These are phyloP conservation scores for Plagiodera versicolora DNA, from an alignment of 2,888 invertebrate species.

Conservation along the genomic window DNA sequence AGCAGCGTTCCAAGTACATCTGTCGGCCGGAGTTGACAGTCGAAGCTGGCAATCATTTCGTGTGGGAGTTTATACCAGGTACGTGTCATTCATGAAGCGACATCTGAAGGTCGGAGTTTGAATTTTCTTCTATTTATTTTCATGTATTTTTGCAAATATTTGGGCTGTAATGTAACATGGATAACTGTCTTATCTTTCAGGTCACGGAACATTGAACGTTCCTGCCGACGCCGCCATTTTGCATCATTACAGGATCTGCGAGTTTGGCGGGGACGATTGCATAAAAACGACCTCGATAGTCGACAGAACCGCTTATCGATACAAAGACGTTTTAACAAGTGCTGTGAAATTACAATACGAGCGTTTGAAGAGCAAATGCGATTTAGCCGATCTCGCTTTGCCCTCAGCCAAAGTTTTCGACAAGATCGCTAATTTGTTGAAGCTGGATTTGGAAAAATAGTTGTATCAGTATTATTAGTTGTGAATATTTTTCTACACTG, in stretches of 20 bases:
- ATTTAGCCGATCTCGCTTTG: constrained; percentile 55
- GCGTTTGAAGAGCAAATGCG: constrained; percentile 58
- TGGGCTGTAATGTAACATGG: no score
- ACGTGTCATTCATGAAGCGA: no score
- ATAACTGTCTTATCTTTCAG: background rate
- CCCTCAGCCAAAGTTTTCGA: constrained; percentile 43
- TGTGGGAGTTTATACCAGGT: constrained; percentile 88
- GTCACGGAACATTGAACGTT: constrained; percentile 75
- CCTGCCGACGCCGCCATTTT: constrained; percentile 81
- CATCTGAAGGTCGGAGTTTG: no score
- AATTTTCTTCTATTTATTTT: no score
- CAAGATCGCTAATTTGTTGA: constrained; percentile 47
- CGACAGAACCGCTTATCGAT: constrained; percentile 78
- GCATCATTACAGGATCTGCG: constrained; percentile 85
- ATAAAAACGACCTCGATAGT: constrained; percentile 80
- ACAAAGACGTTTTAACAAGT: constrained; percentile 56
- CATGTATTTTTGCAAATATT: no score
- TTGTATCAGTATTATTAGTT: constrained; percentile 23
- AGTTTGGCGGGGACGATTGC: constrained; percentile 91
- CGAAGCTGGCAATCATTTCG: constrained; percentile 91
- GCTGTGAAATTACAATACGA: constrained; percentile 59
- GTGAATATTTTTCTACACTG: constrained; percentile 11
- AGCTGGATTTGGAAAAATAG: constrained; percentile 26
- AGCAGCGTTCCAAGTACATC: constrained; percentile 89
- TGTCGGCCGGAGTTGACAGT: constrained; percentile 81